Percentiles rank a stretch among this genome's conserved stretches.
Evolutionary conservation across 2,113 vertebrate genomes (phyloP).

Genomic region (Antidorcas marsupialis): DNA sequence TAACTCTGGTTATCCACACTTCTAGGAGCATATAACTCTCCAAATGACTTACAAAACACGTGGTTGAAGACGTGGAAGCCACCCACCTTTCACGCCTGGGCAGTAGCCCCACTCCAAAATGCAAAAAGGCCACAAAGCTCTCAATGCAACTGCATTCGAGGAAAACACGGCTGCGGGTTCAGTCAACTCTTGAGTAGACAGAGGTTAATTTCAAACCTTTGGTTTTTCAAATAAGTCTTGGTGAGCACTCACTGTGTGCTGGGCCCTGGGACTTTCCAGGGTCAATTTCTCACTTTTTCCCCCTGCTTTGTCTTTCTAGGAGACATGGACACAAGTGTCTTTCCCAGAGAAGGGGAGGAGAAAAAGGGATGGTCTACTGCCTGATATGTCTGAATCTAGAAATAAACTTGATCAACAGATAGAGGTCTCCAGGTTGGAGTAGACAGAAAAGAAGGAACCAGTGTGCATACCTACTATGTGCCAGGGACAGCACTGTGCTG

Average conservation of each 20-base stretch:
- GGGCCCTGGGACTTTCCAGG: background rate
- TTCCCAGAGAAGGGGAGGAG: background rate
- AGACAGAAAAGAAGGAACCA: too few species aligned
- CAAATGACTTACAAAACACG: background rate
- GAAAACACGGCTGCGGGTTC: background rate
- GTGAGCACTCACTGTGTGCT: background rate
- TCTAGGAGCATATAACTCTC: background rate
- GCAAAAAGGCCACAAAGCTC: background rate
- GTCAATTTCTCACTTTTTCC: background rate
- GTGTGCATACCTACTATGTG: background rate
- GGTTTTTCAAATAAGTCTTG: background rate
- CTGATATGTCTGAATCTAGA: background rate
- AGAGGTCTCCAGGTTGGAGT: background rate
- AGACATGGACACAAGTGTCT: background rate
- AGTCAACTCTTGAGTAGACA: background rate
- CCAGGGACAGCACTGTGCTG: fast-evolving
- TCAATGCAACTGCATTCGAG: background rate
- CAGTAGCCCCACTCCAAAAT: background rate
- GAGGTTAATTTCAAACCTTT: background rate
- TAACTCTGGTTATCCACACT: background rate
- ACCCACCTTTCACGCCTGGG: background rate
- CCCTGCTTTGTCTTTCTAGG: background rate
- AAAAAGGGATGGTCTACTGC: background rate
- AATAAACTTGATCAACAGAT: background rate
- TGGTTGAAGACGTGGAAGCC: background rate